Evolutionary conservation across 2,113 vertebrate species (phyloP), one percentile per base, ranked within the genome.

Genomic region (Himantopus leucocephalus): DNA sequence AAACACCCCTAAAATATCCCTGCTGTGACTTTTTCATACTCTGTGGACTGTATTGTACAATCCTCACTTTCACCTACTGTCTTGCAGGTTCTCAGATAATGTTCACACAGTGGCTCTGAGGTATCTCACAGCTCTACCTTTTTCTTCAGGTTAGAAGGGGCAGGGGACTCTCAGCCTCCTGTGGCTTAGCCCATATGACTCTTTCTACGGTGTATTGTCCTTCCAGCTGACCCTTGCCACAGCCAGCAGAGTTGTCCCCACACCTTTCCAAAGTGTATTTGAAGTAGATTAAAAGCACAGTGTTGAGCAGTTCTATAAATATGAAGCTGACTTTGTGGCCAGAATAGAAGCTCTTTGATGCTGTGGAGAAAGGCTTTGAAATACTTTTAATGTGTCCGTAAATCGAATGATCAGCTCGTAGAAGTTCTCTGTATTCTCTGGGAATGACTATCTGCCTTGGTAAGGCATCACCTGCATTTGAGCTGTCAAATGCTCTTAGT

Each of bases 221-320:
- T 90, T 77, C 58, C 56, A 85, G 47, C 19, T 70, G 62, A 93
- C 71, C 88, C 32, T 85, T 76, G 39, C n/a, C 64, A 74, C 58
- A 86, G 32, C 50, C 67, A 50, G 39, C 43, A 66, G 55, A 90
- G 32, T 30, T 90, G 11, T 76, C 10, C 55, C 29, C 16, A 41
- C 48, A 52, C 15, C 23, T 78, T 85, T 96, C 66, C 53, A 70
- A 92, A 73, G 77, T 17, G 17, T 39, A n/a, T 81, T 78, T 9
- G 4, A 74, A 77, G 55, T 37, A 88, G 37, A 88, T 91, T 62
- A 83, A 88, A 94, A 95, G 23, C 56, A 59, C 7, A 12, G 10
- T 23, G 6, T 63, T 81, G 53, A 87, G 27, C 27, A 64, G 64
- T 82, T 90, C 66, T 72, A 85, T 77, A 85, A 82, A 90, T 72